Evolutionary conservation across 2,888 invertebrate species (phyloP).

Genomic region (Drosophila parthenogenetica): DNA sequence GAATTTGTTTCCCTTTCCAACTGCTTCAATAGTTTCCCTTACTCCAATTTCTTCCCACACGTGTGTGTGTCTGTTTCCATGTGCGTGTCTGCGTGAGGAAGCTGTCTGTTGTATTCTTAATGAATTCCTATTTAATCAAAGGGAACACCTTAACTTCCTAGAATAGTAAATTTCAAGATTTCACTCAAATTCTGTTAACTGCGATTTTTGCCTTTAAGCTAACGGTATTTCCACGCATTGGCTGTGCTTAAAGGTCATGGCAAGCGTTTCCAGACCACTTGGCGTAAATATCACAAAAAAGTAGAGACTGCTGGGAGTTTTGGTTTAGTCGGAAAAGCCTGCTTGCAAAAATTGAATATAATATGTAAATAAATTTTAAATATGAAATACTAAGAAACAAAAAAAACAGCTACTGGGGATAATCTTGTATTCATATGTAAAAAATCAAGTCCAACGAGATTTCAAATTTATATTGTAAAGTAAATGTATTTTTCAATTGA

Average conservation of each 20-base stretch:
- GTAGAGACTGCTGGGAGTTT: no score
- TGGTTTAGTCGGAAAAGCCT: background rate
- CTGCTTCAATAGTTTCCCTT: conserved; percentile 15
- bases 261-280: background rate
- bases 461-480: no score
- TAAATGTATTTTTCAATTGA: no score
- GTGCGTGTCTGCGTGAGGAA: conserved; percentile 27
- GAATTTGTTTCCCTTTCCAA: conserved; percentile 28
- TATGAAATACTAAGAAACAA: background rate
- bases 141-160: conserved; percentile 13
- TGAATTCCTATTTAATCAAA: conserved; percentile 68
- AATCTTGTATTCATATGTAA: no score
- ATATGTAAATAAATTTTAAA: background rate
- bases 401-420: no score
- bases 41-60: background rate
- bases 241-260: conserved; percentile 1
- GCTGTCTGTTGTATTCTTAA: conserved; percentile 56
- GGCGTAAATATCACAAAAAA: background rate
- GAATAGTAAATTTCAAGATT: conserved; percentile 3
- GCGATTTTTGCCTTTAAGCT: conserved; percentile 5
- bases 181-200: conserved; percentile 1
- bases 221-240: conserved; percentile 3
- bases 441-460: no score
- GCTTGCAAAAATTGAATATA: background rate
- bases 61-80: conserved; percentile 27